Evolutionary conservation across 2,797 vertebrate genomes (phyloP).

Genomic region (Chromobotia macracanthus): DNA sequence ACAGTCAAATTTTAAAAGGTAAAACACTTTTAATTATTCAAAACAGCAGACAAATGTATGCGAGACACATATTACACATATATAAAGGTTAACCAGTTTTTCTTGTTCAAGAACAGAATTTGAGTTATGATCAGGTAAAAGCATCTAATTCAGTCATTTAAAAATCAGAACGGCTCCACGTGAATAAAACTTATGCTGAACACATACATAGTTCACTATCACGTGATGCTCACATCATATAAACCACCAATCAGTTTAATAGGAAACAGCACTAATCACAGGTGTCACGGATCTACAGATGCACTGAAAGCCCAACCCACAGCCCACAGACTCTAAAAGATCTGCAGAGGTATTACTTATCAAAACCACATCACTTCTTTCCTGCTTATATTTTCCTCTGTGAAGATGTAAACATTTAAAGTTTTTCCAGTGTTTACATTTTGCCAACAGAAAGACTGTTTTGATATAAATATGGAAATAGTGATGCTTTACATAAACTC

Average conservation of each 20-base stretch:
- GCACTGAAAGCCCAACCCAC: slow-evolving; percentile 39
- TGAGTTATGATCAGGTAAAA: slow-evolving; percentile 32
- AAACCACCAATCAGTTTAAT: slow-evolving; percentile 35
- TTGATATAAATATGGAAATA: slow-evolving; percentile 33
- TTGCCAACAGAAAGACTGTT: slow-evolving; percentile 19
- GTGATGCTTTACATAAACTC: background rate
- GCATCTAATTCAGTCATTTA: slow-evolving; percentile 27
- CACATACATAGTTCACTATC: slow-evolving; percentile 29
- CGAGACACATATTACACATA: slow-evolving; percentile 11
- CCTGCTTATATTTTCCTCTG: background rate
- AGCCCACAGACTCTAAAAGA: slow-evolving; percentile 22
- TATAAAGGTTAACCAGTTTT: slow-evolving; percentile 12
- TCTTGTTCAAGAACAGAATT: slow-evolving; percentile 18
- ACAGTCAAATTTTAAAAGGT: background rate
- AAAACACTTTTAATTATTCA: slow-evolving; percentile 31
- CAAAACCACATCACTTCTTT: slow-evolving; percentile 11
- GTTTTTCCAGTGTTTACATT: slow-evolving; percentile 41
- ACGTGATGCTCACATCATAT: slow-evolving; percentile 34
- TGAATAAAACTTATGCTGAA: no score
- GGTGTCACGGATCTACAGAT: slow-evolving; percentile 30
- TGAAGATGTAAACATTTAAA: slow-evolving; percentile 16
- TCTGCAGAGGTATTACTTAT: slow-evolving; percentile 23
- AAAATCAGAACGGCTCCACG: background rate
- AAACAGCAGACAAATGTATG: slow-evolving; percentile 45
- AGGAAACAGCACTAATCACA: slow-evolving; percentile 32